Conservation (phyloP, 2,113 vertebrate species). For the Phaethornis superciliosus region DNA sequence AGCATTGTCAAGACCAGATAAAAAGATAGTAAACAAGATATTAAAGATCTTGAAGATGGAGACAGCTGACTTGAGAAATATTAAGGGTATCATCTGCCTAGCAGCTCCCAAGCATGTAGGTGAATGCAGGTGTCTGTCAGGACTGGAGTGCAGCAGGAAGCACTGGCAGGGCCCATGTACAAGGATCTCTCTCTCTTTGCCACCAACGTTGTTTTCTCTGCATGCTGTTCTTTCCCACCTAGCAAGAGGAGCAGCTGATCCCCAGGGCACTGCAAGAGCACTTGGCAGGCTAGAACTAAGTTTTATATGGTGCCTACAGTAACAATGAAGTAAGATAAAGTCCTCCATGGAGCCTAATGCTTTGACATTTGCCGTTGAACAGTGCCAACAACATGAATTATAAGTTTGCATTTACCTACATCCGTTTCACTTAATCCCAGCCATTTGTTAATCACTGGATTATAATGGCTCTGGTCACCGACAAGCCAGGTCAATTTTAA, state of each 20-base stretch:
- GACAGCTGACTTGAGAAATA: background rate
- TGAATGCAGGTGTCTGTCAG: background rate
- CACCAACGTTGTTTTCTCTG: background rate
- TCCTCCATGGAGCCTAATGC: background rate
- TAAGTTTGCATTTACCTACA: background rate
- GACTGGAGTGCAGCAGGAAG: background rate
- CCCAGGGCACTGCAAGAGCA: background rate
- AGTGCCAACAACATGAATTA: background rate
- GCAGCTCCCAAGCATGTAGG: background rate
- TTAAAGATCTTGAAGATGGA: background rate
- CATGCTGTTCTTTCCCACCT: background rate
- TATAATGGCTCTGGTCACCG: background rate
- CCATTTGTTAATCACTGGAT: background rate
- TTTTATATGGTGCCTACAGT: background rate
- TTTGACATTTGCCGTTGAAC: background rate
- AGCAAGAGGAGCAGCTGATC: background rate
- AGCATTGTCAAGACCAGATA: background rate
- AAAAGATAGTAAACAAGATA: background rate
- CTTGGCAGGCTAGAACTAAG: background rate
- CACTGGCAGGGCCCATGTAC: background rate
- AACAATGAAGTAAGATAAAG: background rate
- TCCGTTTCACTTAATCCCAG: background rate
- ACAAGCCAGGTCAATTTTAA: background rate
- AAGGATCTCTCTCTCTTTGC: background rate
- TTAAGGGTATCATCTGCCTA: background rate